Conservation (phyloP, 2,113 vertebrate species). For the Apistogramma diplotaenia region DNA sequence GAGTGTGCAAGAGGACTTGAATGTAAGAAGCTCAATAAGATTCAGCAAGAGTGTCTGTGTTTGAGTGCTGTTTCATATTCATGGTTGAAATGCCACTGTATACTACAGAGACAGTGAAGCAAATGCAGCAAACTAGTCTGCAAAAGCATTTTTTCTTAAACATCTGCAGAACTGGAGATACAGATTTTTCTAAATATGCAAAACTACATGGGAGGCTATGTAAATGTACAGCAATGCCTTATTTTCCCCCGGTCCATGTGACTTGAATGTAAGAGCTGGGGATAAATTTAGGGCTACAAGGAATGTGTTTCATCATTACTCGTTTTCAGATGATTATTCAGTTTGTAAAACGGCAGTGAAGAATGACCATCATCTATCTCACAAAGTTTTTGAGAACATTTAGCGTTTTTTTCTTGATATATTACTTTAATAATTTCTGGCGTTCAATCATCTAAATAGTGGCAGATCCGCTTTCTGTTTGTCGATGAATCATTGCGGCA, state of each 20-base stretch:
- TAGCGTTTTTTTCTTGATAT: background rate
- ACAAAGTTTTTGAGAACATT: background rate
- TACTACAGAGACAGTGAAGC: background rate
- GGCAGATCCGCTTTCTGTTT: background rate
- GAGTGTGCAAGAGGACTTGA: background rate
- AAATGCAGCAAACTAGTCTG: background rate
- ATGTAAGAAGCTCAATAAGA: background rate
- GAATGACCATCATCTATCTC: background rate
- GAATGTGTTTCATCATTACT: background rate
- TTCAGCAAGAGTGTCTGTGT: background rate
- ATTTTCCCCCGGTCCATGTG: background rate
- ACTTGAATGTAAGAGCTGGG: background rate
- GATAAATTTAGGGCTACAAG: background rate
- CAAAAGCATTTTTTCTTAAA: background rate
- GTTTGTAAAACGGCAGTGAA: background rate
- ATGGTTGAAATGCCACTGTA: background rate
- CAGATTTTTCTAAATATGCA: background rate
- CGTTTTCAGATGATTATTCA: background rate
- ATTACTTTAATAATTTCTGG: background rate
- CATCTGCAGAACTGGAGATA: background rate
- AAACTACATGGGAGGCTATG: background rate
- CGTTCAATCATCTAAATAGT: background rate
- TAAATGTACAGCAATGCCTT: background rate
- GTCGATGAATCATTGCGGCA: background rate
- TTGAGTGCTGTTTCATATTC: background rate